phyloP scores from a whole-genome alignment of 2,888 invertebrate species.

The Andrena chrysosceles region DNA sequence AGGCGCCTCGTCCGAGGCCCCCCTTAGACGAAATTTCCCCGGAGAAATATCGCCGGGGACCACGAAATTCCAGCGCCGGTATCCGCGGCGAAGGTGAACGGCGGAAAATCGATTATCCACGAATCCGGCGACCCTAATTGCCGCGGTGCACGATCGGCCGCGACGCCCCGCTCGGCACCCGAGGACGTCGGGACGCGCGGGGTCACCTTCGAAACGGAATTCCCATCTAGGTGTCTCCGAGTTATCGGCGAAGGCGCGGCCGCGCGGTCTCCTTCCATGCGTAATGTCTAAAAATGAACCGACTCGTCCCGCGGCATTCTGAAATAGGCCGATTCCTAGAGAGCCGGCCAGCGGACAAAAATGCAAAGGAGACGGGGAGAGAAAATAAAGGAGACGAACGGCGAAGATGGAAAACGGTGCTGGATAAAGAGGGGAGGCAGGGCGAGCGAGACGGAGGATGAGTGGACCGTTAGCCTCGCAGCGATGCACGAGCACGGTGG shows the following conservation, averaged over 20 bases:
- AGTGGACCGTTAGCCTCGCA: slow-evolving; percentile 74
- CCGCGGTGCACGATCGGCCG: not conserved
- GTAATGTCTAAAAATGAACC: slow-evolving; percentile 63
- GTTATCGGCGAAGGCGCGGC: slow-evolving; percentile 24
- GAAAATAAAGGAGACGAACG: slow-evolving; percentile 40
- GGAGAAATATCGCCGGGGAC: no score
- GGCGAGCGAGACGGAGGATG: slow-evolving; percentile 48
- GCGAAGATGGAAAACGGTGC: slow-evolving; percentile 20
- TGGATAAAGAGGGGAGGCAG: not conserved
- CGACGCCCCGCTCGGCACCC: not conserved
- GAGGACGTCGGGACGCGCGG: not conserved
- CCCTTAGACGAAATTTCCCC: no score
- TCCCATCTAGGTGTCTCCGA: slow-evolving; percentile 20
- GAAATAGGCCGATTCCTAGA: slow-evolving; percentile 75
- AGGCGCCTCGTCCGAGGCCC: no score
- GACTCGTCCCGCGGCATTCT: slow-evolving; percentile 55
- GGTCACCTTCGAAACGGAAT: slow-evolving; percentile 38
- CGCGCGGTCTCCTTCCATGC: slow-evolving; percentile 45
- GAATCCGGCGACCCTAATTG: not conserved
- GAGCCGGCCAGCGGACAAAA: slow-evolving; percentile 29
- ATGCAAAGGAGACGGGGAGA: slow-evolving; percentile 40
- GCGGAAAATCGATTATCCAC: not conserved
- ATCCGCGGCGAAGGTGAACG: no score
- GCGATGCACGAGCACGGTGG: slow-evolving; percentile 63
- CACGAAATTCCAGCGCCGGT: no score